Percentiles rank a stretch among this genome's conserved stretches.
phyloP scores from a whole-genome alignment of 1,140 invertebrate species.

The Procambarus clarkii region DNA sequence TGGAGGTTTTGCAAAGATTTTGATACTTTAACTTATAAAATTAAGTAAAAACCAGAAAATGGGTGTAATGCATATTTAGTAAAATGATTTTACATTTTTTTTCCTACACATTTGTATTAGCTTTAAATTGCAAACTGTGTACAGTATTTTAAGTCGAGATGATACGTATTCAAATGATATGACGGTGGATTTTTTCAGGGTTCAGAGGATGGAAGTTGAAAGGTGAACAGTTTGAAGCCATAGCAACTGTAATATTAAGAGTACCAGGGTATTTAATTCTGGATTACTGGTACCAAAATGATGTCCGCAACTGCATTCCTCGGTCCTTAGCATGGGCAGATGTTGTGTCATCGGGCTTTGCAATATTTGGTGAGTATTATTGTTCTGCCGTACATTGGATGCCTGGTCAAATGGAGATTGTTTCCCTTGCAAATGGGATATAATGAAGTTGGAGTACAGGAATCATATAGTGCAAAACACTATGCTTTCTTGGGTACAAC shows the following conservation, averaged over 20 bases:
- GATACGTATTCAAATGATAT: background rate
- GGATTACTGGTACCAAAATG: constrained; percentile 78
- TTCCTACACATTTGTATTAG: too few relatives aligned
- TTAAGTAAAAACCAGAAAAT: too few relatives aligned
- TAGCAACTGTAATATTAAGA: constrained; percentile 77
- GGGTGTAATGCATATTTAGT: too few relatives aligned
- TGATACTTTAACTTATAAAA: too few relatives aligned
- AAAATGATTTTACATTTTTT: too few relatives aligned
- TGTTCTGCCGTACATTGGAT: background rate
- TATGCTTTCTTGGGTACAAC: too few relatives aligned
- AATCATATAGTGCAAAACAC: too few relatives aligned
- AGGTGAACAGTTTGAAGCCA: constrained; percentile 74
- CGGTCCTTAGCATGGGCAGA: constrained; percentile 74
- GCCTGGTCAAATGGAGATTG: too few relatives aligned
- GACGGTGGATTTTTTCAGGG: constrained; percentile 30
- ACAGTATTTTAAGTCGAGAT: background rate
- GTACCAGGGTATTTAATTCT: constrained; percentile 78
- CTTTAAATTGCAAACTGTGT: background rate
- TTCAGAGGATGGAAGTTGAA: constrained; percentile 60
- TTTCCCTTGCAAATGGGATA: too few relatives aligned
- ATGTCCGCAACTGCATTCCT: constrained; percentile 74
- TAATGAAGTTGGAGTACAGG: too few relatives aligned
- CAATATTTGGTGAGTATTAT: constrained; percentile 74
- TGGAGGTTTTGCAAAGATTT: too few relatives aligned
- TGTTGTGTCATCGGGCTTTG: constrained; percentile 74